Percentiles rank a stretch among this genome's conserved stretches.
These are phyloP conservation scores for Cataglyphis rosenhaueri DNA, from an alignment of 2,888 invertebrate genomes.

Conservation along the genomic window DNA sequence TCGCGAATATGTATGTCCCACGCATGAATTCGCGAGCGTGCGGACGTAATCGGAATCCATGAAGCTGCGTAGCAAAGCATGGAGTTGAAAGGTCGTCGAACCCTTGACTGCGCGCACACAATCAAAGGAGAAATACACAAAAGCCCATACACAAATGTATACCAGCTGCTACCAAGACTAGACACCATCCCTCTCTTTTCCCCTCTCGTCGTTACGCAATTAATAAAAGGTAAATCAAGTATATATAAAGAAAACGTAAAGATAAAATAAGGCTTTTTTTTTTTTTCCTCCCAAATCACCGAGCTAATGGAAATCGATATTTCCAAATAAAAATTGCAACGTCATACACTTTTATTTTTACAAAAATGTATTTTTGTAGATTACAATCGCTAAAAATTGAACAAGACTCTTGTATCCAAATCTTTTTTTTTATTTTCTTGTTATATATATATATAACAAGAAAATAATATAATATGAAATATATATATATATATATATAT, in stretches of 20 bases:
- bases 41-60: constrained; percentile 63
- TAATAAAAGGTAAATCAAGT: constrained; percentile 26
- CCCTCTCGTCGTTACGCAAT: background rate
- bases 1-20: constrained; percentile 21
- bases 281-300: background rate
- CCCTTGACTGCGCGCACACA: constrained; percentile 36
- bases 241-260: no score
- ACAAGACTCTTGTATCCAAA: background rate
- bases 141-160: background rate
- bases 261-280: background rate
- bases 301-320: background rate
- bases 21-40: constrained; percentile 44
- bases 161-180: constrained; percentile 39
- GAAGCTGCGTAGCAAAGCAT: constrained; percentile 77
- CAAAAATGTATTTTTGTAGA: background rate
- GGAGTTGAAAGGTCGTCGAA: constrained; percentile 78
- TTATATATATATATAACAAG: no score
- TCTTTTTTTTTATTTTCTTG: background rate
- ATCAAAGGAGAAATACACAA: constrained; percentile 45
- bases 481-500: no score
- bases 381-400: background rate
- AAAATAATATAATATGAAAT: no score
- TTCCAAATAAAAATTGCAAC: background rate
- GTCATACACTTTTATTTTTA: background rate
- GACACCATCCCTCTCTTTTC: background rate